A percentile compares a stretch with the other conserved stretches of the same genome.
Conservation (phyloP, 2,113 vertebrate genomes). For the Oreochromis niloticus region DNA sequence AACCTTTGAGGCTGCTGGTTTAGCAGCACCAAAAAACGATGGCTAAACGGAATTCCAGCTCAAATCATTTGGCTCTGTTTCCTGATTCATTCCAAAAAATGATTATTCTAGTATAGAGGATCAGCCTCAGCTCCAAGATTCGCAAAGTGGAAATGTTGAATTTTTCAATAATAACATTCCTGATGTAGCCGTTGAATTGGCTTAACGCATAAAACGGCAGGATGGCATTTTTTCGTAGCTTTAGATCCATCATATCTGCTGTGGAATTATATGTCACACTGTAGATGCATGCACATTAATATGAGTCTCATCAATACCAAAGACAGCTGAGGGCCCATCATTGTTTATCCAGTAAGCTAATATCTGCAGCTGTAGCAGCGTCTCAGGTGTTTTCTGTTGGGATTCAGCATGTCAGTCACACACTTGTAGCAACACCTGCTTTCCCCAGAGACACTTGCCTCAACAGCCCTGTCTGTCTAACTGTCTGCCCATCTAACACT, state of each 20-base stretch:
- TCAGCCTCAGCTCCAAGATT: not conserved
- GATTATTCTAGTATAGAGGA: not conserved
- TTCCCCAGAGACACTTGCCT: slow-evolving; percentile 28
- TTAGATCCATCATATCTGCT: not conserved
- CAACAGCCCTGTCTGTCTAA: slow-evolving; percentile 12
- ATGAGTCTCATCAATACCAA: not conserved
- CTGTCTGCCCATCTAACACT: slow-evolving; percentile 32
- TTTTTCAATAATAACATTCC: not conserved
- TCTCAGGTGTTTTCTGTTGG: slow-evolving; percentile 49
- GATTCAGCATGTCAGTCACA: slow-evolving; percentile 38
- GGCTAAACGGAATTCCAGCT: not conserved
- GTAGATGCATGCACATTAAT: not conserved
- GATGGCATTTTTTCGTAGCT: not conserved
- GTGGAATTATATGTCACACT: not conserved
- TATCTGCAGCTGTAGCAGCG: slow-evolving; percentile 16
- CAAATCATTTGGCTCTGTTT: not conserved
- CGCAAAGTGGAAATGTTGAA: not conserved
- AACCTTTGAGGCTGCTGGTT: not conserved
- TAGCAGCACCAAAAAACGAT: not conserved
- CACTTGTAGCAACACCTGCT: slow-evolving; percentile 41
- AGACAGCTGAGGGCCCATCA: not conserved
- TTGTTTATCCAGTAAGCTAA: slow-evolving; percentile 9
- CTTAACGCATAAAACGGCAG: not conserved
- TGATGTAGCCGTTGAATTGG: not conserved
- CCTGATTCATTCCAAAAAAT: not conserved